Conservation (phyloP, 30 jellyfish, hydroid and myxozoan genomes). For the Sanderia malayensis region DNA sequence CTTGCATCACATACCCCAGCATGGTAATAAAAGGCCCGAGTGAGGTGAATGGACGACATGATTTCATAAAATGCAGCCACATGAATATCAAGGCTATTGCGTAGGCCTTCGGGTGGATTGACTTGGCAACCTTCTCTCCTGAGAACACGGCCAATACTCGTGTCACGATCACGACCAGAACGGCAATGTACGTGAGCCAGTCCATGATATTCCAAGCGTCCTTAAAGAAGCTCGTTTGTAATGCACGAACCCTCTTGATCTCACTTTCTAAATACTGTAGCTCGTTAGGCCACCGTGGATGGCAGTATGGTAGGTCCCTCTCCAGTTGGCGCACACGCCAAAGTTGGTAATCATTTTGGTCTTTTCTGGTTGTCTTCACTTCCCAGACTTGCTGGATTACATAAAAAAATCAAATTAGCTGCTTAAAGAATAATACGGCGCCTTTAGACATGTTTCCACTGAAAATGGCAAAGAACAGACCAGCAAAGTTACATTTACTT, state of each 20-base stretch:
- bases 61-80: slow-evolving; percentile 93
- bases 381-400: slow-evolving; percentile 84
- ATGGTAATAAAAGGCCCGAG: slow-evolving; percentile 95
- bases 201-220: slow-evolving; percentile 95
- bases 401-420: no score
- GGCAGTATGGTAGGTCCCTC: slow-evolving; percentile 84
- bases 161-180: slow-evolving; percentile 65
- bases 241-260: slow-evolving; percentile 41
- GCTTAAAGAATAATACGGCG: no score
- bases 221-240: slow-evolving; percentile 44
- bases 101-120: slow-evolving; percentile 75
- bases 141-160: slow-evolving; percentile 58
- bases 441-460: no score
- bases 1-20: slow-evolving; percentile 94
- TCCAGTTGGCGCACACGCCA: slow-evolving; percentile 77
- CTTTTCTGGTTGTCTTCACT: slow-evolving; percentile 63
- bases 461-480: no score
- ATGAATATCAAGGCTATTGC: slow-evolving; percentile 76
- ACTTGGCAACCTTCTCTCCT: slow-evolving; percentile 38
- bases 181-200: slow-evolving; percentile 77
- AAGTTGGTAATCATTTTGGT: slow-evolving; percentile 33
- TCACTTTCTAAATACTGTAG: slow-evolving; percentile 68
- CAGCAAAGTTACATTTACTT: no score
- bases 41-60: slow-evolving; percentile 89
- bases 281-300: slow-evolving; percentile 98